phyloP scores from a whole-genome alignment of 2,113 vertebrate species.

The human region DNA sequence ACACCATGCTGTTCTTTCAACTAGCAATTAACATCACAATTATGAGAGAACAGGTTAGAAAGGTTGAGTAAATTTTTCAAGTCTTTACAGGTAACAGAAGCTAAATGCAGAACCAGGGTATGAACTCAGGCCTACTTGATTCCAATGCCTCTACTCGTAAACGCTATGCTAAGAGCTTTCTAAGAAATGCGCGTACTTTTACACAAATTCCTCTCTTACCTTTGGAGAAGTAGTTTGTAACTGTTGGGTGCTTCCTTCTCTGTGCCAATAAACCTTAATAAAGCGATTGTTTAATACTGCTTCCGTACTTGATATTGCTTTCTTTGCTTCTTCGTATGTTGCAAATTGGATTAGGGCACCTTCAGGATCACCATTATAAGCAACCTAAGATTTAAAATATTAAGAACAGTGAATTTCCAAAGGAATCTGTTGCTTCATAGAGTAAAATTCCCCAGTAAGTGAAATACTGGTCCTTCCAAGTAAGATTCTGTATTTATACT shows the following conservation, averaged over 20 bases:
- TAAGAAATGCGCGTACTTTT: constrained; percentile 30
- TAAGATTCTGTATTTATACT: background rate
- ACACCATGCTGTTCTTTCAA: background rate
- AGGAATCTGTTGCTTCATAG: background rate
- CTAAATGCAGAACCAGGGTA: background rate
- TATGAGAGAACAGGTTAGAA: background rate
- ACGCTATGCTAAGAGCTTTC: background rate
- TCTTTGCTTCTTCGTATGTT: constrained; percentile 93
- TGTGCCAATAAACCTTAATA: constrained; percentile 96
- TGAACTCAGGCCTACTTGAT: background rate
- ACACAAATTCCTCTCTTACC: constrained; percentile 76
- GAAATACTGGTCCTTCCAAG: background rate
- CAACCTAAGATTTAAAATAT: constrained; percentile 89
- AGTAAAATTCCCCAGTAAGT: constrained; percentile 22
- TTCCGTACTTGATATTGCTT: constrained; percentile 96
- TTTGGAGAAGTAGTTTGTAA: constrained; percentile 81
- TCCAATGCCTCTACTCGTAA: constrained; percentile 1
- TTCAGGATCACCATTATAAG: constrained; percentile 95
- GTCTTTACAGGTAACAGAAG: background rate
- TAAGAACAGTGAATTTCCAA: constrained; percentile 51
- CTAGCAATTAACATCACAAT: background rate
- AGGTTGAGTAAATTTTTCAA: background rate
- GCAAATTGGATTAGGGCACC: constrained; percentile 97
- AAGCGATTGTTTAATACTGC: constrained; percentile 98
- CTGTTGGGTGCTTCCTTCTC: constrained; percentile 87